Conservation (phyloP, 2,888 invertebrate genomes). For the Gymnoscelis rufifasciata region DNA sequence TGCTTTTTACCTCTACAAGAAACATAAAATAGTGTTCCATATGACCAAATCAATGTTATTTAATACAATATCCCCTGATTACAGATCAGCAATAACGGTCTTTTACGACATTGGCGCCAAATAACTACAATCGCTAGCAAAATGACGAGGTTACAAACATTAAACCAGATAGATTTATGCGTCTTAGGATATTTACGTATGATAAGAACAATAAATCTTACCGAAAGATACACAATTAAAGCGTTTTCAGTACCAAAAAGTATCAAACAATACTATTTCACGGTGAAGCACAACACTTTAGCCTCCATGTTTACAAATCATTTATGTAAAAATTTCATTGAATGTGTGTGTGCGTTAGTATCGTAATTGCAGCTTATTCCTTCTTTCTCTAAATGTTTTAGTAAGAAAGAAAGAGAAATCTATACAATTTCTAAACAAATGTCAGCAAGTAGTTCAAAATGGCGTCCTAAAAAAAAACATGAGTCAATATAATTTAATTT, state of each 20-base stretch:
- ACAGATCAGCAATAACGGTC: conserved; percentile 59
- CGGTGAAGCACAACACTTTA: conserved; percentile 55
- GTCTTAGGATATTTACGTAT: not conserved
- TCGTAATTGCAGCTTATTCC: conserved; percentile 53
- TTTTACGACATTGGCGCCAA: conserved; percentile 75
- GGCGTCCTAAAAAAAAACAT: conserved; percentile 45
- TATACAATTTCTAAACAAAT: conserved; percentile 29
- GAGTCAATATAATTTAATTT: too few relatives aligned
- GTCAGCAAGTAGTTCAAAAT: conserved; percentile 61
- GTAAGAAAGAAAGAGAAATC: conserved; percentile 51
- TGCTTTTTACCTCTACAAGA: conserved; percentile 26
- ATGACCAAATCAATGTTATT: conserved; percentile 26
- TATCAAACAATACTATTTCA: conserved; percentile 41
- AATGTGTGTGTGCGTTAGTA: conserved; percentile 47
- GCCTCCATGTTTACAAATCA: conserved; percentile 79
- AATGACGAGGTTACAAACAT: conserved; percentile 25
- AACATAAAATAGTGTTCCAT: conserved; percentile 20
- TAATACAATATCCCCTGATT: conserved; percentile 29
- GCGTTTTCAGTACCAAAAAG: conserved; percentile 15
- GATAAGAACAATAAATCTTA: conserved; percentile 41
- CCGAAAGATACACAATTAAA: conserved; percentile 33
- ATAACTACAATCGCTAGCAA: conserved; percentile 76
- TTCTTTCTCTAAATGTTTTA: conserved; percentile 39
- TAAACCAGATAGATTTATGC: conserved; percentile 24
- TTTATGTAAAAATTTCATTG: conserved; percentile 55